phyloP scores from a whole-genome alignment of 1,140 invertebrate species.

The Orchestia grillus region DNA sequence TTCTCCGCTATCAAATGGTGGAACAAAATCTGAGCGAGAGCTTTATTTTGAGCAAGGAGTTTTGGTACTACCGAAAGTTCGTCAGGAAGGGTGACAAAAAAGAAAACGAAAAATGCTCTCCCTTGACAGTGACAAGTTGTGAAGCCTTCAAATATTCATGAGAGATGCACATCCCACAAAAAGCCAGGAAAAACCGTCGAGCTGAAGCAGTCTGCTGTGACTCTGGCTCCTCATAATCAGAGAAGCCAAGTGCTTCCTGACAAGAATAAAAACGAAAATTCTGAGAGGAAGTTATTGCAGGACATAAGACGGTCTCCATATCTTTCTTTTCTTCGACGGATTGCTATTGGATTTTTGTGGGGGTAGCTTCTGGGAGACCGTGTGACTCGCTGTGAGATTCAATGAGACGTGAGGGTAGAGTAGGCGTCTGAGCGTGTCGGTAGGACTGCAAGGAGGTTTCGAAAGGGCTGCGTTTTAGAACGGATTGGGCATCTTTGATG shows the following conservation, averaged over 20 bases:
- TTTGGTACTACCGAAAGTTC: not conserved
- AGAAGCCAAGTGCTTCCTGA: not conserved
- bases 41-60: not conserved
- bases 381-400: not conserved
- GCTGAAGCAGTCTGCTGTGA: not conserved
- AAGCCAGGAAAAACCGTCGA: not conserved
- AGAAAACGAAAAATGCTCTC: not conserved
- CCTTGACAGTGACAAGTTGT: conserved; percentile 49
- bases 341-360: not conserved
- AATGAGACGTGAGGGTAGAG: not conserved
- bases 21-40: not conserved
- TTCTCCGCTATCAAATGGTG: not conserved
- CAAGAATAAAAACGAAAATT: not conserved
- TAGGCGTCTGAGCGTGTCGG: too few species aligned
- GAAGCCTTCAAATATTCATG: conserved; percentile 45
- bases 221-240: not conserved
- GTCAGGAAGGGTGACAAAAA: not conserved
- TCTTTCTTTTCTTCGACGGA: not conserved
- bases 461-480: too few species aligned
- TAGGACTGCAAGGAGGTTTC: too few species aligned
- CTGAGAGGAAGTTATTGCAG: not conserved
- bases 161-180: not conserved
- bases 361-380: not conserved
- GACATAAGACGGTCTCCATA: not conserved
- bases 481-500: too few species aligned